Evolutionary conservation across 2,113 vertebrate genomes (phyloP).

Genomic region (Podarcis muralis): DNA sequence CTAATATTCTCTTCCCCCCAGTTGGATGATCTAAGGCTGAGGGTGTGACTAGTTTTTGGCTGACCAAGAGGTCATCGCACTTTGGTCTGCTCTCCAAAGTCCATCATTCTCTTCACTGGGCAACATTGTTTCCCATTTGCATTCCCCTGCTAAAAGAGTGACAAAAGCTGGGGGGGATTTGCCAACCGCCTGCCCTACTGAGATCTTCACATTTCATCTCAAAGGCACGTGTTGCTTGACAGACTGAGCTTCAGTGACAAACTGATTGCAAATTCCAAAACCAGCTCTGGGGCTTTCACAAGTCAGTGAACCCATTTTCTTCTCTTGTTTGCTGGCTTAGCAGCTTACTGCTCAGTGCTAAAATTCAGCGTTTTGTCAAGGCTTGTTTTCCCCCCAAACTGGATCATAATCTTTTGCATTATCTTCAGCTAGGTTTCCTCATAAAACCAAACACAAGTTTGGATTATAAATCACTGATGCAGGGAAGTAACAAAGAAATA

Average conservation of each 20-base stretch:
- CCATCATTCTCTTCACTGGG: background rate
- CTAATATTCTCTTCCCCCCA: background rate
- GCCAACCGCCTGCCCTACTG: slow-evolving; percentile 18
- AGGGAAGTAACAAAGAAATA: background rate
- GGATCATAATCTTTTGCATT: slow-evolving; percentile 8
- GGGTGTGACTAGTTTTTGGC: background rate
- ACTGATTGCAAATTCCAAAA: slow-evolving; percentile 55
- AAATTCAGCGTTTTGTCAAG: slow-evolving; percentile 38
- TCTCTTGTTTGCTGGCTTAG: slow-evolving; percentile 32
- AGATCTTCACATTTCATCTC: slow-evolving; percentile 54
- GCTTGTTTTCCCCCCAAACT: background rate
- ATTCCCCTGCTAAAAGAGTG: background rate
- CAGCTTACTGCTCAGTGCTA: slow-evolving; percentile 16
- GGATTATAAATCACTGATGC: background rate
- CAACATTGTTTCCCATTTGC: background rate
- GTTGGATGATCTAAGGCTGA: background rate
- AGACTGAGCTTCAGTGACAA: slow-evolving; percentile 47
- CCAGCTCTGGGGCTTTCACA: slow-evolving; percentile 32
- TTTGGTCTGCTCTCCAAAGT: background rate
- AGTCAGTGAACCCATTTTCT: slow-evolving; percentile 41
- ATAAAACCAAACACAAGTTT: background rate
- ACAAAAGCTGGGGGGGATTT: background rate
- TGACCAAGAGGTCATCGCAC: background rate
- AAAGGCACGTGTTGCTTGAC: slow-evolving; percentile 51
- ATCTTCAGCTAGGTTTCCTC: background rate